Evolutionary conservation across 2,797 vertebrate genomes (phyloP), one percentile per base, ranked within the genome.

Genomic region (Poecile montanus): DNA sequence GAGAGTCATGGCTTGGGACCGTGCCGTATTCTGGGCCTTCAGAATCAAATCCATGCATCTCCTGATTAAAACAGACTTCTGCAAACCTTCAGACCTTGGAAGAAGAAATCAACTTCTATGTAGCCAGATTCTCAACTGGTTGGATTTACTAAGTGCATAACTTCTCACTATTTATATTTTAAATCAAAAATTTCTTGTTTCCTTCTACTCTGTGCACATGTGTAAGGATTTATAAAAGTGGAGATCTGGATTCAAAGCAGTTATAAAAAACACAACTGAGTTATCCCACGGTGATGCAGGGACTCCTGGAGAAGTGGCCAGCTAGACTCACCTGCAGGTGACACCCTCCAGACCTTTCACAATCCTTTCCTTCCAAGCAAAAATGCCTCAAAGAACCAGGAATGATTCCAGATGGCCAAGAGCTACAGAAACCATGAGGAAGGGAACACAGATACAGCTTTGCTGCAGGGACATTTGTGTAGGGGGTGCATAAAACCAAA

Each of bases 221-320:
- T 10, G 20, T 29, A 85, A 61, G 18, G 36, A 30, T 23, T n/a
- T 7, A 22, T 40, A 86, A 65, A 77, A 34, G 15, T 23, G 11
- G 22, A 17, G 29, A 60, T 53, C 11, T 53, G 32, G 13, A 44
- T 68, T 56, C 71, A 66, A 29, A 73, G n/a, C 30, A 68, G 18
- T 21, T 30, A 16, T 79, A 38, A 87, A 70, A 85, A 36, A 0
- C 15, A 10, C 20, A 40, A 0, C 0, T 58, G 17, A 15, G 50
- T 78, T 66, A 47, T 45, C 20, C 36, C 30, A n/a, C 7, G 4
- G 51, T 4, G 4, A 34, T 45, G 19, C 32, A 30, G 16, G 13
- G 47, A 54, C 26, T 78, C 14, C 26, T 67, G 20, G 13, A 30
- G 47, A 25, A 51, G 56, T 54, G 32, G 16, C 42, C 54, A 51